phyloP scores from a whole-genome alignment of 2,113 vertebrate species.

The Bufo bufo region DNA sequence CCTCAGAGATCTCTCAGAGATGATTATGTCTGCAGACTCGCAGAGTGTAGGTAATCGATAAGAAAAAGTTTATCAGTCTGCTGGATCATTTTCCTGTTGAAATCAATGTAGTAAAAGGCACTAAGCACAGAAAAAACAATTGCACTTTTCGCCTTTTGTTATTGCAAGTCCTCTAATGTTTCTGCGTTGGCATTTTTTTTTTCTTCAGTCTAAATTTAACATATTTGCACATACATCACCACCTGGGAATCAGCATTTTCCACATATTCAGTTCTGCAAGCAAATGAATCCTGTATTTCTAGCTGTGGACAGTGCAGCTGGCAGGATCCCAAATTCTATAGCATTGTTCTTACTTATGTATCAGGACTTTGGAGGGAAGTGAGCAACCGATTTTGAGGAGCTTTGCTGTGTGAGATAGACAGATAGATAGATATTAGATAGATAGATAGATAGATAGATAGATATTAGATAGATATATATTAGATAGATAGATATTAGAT shows the following conservation, averaged over 20 bases:
- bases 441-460: no score
- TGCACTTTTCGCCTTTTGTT: conserved; percentile 31
- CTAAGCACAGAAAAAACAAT: conserved; percentile 25
- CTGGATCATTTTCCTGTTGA: background rate
- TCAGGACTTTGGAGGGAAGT: background rate
- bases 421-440: no score
- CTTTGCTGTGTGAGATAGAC: no score
- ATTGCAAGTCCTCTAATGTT: conserved; percentile 55
- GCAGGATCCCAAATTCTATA: conserved; percentile 36
- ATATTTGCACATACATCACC: conserved; percentile 49
- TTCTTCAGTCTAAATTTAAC: conserved; percentile 46
- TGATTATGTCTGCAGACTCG: background rate
- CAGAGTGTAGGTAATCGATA: background rate
- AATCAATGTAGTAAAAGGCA: background rate
- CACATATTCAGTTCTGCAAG: conserved; percentile 41
- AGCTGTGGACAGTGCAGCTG: conserved; percentile 43
- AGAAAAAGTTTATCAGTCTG: background rate
- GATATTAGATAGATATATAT: no score
- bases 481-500: no score
- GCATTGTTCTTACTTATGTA: conserved; percentile 14
- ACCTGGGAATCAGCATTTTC: conserved; percentile 59
- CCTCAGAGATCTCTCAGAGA: background rate
- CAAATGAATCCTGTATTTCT: conserved; percentile 22
- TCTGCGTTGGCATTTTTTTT: conserved; percentile 43
- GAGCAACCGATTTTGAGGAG: no score